phyloP scores from a whole-genome alignment of 1,140 invertebrate species.

The Bombus superbus region DNA sequence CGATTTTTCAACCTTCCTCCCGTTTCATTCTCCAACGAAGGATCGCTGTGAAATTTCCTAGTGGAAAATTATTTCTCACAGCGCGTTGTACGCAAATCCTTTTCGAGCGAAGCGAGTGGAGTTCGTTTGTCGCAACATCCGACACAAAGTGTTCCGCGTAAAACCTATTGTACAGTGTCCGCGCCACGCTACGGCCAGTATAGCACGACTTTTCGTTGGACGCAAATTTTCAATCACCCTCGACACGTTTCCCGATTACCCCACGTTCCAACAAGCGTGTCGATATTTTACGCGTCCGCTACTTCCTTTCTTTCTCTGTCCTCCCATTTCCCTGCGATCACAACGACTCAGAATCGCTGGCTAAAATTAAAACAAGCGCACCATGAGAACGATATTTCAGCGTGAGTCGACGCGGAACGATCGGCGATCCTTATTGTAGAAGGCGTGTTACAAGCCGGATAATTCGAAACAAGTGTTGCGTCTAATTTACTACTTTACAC shows the following conservation, averaged over 20 bases:
- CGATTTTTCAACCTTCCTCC: too few relatives aligned
- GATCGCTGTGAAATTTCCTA: too few relatives aligned
- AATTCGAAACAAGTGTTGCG: constrained; percentile 48
- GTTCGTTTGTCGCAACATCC: not conserved
- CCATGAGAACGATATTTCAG: constrained; percentile 23
- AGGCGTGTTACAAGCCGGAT: constrained; percentile 37
- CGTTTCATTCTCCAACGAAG: too few relatives aligned
- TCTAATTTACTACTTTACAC: constrained; percentile 46
- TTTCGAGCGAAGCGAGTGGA: not conserved
- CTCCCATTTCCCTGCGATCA: not conserved
- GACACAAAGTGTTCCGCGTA: not conserved
- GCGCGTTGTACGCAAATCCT: not conserved
- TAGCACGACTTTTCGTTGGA: not conserved
- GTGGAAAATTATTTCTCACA: not conserved
- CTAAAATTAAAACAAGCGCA: constrained; percentile 18
- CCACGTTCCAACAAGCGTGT: not conserved
- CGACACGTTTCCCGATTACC: constrained; percentile 11
- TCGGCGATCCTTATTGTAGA: constrained; percentile 21
- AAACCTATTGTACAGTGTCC: not conserved
- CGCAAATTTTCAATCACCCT: not conserved
- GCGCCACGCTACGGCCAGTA: not conserved
- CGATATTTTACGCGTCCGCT: not conserved
- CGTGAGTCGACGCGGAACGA: not conserved
- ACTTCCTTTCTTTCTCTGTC: not conserved
- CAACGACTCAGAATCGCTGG: not conserved